A percentile compares a stretch with the other conserved stretches of the same genome.
These are phyloP conservation scores for Melanerpes aurifrons DNA, from an alignment of 2,113 vertebrate genomes.

Conservation along the genomic window DNA sequence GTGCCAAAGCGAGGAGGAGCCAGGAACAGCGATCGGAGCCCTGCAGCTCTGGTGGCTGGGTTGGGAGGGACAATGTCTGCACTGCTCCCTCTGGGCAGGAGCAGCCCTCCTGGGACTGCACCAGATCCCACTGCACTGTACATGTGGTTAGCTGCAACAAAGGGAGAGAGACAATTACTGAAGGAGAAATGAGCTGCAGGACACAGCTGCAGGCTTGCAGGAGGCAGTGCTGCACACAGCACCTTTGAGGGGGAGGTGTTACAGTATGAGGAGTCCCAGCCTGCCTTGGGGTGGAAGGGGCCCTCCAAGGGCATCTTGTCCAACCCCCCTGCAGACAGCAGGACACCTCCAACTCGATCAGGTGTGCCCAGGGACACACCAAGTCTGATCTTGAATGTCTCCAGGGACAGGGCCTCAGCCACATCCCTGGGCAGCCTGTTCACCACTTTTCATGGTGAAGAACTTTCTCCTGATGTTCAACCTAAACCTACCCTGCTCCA, in stretches of 20 bases:
- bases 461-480: too few relatives aligned
- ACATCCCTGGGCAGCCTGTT: too few relatives aligned
- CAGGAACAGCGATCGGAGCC: conserved; percentile 80
- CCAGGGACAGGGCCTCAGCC: too few relatives aligned
- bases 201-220: neutral
- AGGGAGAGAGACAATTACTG: conserved; percentile 64
- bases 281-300: too few relatives aligned
- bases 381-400: too few relatives aligned
- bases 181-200: neutral
- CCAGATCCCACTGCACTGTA: conserved; percentile 78
- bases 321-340: too few relatives aligned
- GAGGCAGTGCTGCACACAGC: neutral
- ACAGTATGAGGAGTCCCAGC: neutral
- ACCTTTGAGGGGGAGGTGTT: neutral
- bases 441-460: too few relatives aligned
- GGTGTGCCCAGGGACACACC: too few relatives aligned
- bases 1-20: conserved; percentile 83
- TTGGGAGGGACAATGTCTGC: conserved; percentile 76
- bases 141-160: conserved; percentile 91
- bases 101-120: conserved; percentile 78
- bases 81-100: conserved; percentile 74
- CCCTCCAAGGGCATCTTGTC: too few relatives aligned
- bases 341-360: too few relatives aligned
- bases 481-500: too few relatives aligned
- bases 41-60: conserved; percentile 80